Percentiles rank a stretch among this genome's conserved stretches.
These are phyloP conservation scores for Drosophila dives DNA, from an alignment of 2,888 invertebrate species.

Conservation along the genomic window DNA sequence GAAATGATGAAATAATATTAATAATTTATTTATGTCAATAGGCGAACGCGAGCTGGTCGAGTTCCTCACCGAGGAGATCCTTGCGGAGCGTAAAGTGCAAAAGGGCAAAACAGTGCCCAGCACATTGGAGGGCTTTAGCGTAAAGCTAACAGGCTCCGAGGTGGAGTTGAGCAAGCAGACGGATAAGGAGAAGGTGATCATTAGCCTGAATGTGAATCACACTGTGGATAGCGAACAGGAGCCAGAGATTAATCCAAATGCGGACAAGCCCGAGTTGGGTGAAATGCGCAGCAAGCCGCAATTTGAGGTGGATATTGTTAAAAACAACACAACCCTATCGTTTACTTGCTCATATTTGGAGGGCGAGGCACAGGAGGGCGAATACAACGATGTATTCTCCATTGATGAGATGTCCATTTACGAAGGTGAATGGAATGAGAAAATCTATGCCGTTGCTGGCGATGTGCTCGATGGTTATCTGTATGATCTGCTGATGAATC, in stretches of 20 bases:
- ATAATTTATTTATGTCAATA: constrained; percentile 79
- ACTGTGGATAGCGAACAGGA: constrained; percentile 94
- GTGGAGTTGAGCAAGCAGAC: constrained; percentile 91
- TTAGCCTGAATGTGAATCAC: constrained; percentile 97
- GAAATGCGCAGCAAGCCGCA: constrained; percentile 96
- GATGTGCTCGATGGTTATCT: constrained; percentile 97
- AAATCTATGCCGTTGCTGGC: constrained; percentile 95
- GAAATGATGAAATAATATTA: constrained; percentile 22
- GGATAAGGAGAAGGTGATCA: constrained; percentile 89
- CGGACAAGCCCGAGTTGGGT: constrained; percentile 90
- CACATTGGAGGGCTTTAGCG: constrained; percentile 92
- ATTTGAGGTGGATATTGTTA: constrained; percentile 94
- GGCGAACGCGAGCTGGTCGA: constrained; percentile 95
- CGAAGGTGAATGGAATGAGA: constrained; percentile 94
- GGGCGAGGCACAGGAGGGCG: constrained; percentile 88
- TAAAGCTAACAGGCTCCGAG: constrained; percentile 92
- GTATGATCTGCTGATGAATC: constrained; percentile 97
- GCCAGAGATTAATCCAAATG: constrained; percentile 87
- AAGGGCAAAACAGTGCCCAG: constrained; percentile 90
- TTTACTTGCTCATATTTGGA: constrained; percentile 94
- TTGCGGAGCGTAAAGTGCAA: constrained; percentile 94
- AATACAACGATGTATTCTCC: constrained; percentile 94
- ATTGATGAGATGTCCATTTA: constrained; percentile 97
- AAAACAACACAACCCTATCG: constrained; percentile 91
- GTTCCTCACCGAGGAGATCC: constrained; percentile 96